Evolutionary conservation across 2,113 vertebrate species (phyloP), one percentile per base, ranked within the genome.

Genomic region (Ophthalmolycus amberensis): DNA sequence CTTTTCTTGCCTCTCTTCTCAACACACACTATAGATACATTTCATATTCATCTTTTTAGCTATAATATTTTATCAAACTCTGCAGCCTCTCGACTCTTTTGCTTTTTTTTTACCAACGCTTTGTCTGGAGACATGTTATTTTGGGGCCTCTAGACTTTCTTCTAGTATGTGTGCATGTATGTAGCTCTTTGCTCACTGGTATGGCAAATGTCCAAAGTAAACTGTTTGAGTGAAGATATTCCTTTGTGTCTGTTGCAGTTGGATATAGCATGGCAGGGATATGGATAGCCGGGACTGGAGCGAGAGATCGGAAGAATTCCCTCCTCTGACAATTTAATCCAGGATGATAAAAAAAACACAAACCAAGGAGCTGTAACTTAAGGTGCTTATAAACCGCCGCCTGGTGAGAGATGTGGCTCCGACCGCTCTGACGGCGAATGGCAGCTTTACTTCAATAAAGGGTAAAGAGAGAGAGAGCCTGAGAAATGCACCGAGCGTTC

Each of bases 401-500:
- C 71, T 34, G 71, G 62, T 58, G 78, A 89, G 63, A 56, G 72
- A 83, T 9, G 66, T 38, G 70, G 56, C 79, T 63, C 75, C 0
- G 3, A 62, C 44, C 34, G 3, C 1, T 68, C 48, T 56, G 72
- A 75, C 48, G n/a, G 79, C 69, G 32, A n/a, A 38, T 38, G 52
- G 67, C 48, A 74, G 70, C 59, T 90, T 78, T 77, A 40, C 67
- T 64, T 81, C 52, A 65, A 15, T 75, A 75, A 68, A 67, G 40
- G 27, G 75, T 29, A 69, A 80, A 77, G 58, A 50, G 32, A 82
- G 58, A 50, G 32, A 82, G 80, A 75, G 77, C 25, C 79, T 81
- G 87, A 85, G 83, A 87, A 84, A 85, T 69, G 42, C 29, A 71
- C 27, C 34, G 71, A 50, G 77, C 50, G 67, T 71, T 71, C 83